These are phyloP conservation scores for Xyrauchen texanus DNA, from an alignment of 2,113 vertebrate species.

Conservation along the genomic window DNA sequence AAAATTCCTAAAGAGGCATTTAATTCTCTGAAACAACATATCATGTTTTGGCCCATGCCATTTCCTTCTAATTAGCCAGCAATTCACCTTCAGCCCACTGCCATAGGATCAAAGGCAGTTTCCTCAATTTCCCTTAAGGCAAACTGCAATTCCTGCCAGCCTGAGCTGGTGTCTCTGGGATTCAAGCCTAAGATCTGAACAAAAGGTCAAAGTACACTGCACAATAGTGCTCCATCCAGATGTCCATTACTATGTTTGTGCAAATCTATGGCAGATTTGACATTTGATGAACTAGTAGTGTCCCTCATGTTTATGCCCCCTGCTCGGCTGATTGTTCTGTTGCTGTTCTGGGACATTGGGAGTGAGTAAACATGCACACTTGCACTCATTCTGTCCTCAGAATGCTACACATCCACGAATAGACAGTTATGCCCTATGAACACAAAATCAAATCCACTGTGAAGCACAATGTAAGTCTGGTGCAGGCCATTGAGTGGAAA, in stretches of 20 bases:
- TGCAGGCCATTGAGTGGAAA: no score
- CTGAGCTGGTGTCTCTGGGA: slow-evolving; percentile 2
- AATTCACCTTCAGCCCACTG: slow-evolving; percentile 22
- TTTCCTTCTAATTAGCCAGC: slow-evolving; percentile 20
- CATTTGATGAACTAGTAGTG: background rate
- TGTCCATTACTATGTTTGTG: background rate
- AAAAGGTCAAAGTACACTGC: background rate
- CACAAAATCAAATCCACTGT: no score
- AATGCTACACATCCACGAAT: no score
- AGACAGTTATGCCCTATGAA: no score
- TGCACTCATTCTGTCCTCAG: no score
- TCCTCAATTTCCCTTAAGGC: slow-evolving; percentile 6
- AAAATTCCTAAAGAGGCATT: slow-evolving; percentile 23
- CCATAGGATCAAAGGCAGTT: slow-evolving; percentile 9
- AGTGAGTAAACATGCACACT: background rate
- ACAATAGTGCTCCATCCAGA: background rate
- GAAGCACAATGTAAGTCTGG: no score
- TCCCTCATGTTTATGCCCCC: background rate
- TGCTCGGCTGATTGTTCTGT: slow-evolving; percentile 3
- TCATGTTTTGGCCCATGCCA: slow-evolving; percentile 2
- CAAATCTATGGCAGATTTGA: background rate
- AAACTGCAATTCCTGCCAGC: background rate
- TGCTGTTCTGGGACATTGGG: slow-evolving; percentile 12
- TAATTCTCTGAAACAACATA: slow-evolving; percentile 5
- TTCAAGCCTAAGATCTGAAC: slow-evolving; percentile 7